Evolutionary conservation across 2,888 invertebrate species (phyloP), one percentile per base, ranked within the genome.

Genomic region (Falcaria lacertinaria): DNA sequence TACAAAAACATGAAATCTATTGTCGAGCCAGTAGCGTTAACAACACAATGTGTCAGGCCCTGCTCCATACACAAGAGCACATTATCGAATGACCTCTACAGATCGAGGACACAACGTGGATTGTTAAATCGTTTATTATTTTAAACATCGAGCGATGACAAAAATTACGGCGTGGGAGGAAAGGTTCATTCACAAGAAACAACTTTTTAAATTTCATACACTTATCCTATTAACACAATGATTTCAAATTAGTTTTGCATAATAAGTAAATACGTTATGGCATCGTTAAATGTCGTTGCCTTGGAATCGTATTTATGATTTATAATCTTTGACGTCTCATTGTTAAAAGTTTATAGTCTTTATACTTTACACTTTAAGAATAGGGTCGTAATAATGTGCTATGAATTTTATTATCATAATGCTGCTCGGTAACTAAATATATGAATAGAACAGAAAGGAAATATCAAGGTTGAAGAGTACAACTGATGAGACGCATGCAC

Each of bases 71-170:
- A 44, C 40, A 44, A 44, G 43, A 43, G 45, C 51, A 54, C 50
- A 53, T 57, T 63, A 63, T 58, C 56, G 46, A 51, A 42, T 66
- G 73, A 75, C 77, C 78, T 77, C 68, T 71, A 58, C 48, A 54
- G 62, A 64, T 60, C 63, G 66, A 68, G 71, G 66, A 66, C 74
- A 59, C 51, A 61, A 43, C 43, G 58, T 69, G 69, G 65, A 69
- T 67, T 83, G 85, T 62, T 80, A 79, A 76, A 85, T 72, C 76
- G 75, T 85, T 87, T 85, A 87, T 80, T 78, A 79, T 74, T 55
- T 73, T 60, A 55, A 57, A 17, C 33, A 33, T 39, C 33, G 33
- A 46, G 38, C 47, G 55, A 56, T 60, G 64, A 71, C 64, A 68
- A 69, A 68, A 56, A 57, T 58, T 57, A 54, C 53, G 7, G 60